Conservation (phyloP, 1,140 invertebrate genomes). For the Drosophila pectinifera region DNA sequence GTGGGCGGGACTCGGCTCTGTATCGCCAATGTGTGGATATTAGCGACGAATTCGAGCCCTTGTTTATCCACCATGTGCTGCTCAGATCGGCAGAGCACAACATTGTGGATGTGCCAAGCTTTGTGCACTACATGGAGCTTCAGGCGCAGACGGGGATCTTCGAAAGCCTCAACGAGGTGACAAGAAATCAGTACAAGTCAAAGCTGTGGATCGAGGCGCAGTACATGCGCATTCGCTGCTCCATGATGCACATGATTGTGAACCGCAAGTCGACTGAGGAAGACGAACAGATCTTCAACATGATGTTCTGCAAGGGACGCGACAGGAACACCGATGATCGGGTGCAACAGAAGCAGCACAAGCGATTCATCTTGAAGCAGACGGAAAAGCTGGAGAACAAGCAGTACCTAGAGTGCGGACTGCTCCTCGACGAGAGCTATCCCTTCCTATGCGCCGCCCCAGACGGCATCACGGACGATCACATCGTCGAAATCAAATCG, state of each 20-base stretch:
- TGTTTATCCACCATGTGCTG: slow-evolving; percentile 74
- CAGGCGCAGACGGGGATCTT: slow-evolving; percentile 68
- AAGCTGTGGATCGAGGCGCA: slow-evolving; percentile 76
- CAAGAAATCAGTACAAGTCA: slow-evolving; percentile 71
- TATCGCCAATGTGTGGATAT: slow-evolving; percentile 73
- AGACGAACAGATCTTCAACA: slow-evolving; percentile 72
- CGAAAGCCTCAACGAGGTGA: slow-evolving; percentile 63
- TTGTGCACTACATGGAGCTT: slow-evolving; percentile 70
- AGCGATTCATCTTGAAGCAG: slow-evolving; percentile 83
- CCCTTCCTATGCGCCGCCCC: slow-evolving; percentile 84
- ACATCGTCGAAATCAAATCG: slow-evolving; percentile 86
- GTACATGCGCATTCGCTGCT: slow-evolving; percentile 81
- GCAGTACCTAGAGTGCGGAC: slow-evolving; percentile 77
- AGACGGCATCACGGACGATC: slow-evolving; percentile 85
- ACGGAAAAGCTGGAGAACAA: slow-evolving; percentile 83
- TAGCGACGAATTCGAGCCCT: slow-evolving; percentile 72
- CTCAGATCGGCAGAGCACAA: slow-evolving; percentile 58
- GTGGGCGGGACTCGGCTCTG: slow-evolving; percentile 64
- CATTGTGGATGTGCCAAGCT: slow-evolving; percentile 58
- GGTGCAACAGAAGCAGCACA: slow-evolving; percentile 78
- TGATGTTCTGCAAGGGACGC: slow-evolving; percentile 78
- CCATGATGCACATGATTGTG: slow-evolving; percentile 74
- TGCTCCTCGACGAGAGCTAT: slow-evolving; percentile 72
- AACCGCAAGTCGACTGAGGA: slow-evolving; percentile 62
- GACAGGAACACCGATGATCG: slow-evolving; percentile 64